Conservation (phyloP, 2,797 vertebrate genomes). For the Microchirus variegatus region DNA sequence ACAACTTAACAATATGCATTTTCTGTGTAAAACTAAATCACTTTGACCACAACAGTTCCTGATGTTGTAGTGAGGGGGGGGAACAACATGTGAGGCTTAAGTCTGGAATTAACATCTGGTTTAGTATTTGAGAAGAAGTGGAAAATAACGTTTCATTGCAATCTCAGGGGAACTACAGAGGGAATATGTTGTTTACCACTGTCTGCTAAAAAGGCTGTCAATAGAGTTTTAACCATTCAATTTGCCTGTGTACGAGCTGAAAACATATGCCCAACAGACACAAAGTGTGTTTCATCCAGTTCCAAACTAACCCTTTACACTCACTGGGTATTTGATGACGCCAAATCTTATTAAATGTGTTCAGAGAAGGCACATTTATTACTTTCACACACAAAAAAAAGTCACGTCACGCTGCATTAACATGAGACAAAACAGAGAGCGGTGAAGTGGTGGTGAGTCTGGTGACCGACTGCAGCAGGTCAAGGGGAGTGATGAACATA, state of each 20-base stretch:
- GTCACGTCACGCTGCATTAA: no score
- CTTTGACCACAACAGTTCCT: not conserved
- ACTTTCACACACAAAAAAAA: no score
- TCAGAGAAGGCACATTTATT: not conserved
- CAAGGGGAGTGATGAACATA: constrained; percentile 50
- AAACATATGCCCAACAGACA: constrained; percentile 15
- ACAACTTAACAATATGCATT: not conserved
- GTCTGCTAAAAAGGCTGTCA: constrained; percentile 32
- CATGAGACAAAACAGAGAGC: constrained; percentile 33
- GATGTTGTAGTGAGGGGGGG: constrained; percentile 13
- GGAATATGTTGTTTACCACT: constrained; percentile 51
- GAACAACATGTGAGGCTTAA: constrained; percentile 35
- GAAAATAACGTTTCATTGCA: constrained; percentile 53
- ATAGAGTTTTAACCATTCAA: constrained; percentile 30
- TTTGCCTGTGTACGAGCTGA: constrained; percentile 29
- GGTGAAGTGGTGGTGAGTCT: constrained; percentile 19
- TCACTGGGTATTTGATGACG: constrained; percentile 4
- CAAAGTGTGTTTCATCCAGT: constrained; percentile 18
- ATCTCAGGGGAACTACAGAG: no score
- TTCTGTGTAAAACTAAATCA: constrained; percentile 1
- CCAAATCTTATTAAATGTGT: constrained; percentile 5
- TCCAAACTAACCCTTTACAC: constrained; percentile 4
- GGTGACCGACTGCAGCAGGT: constrained; percentile 26
- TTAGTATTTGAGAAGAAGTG: constrained; percentile 56
- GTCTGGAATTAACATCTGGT: constrained; percentile 64